phyloP scores from a whole-genome alignment of 2,888 invertebrate species.

The Meteorus cinctellus region DNA sequence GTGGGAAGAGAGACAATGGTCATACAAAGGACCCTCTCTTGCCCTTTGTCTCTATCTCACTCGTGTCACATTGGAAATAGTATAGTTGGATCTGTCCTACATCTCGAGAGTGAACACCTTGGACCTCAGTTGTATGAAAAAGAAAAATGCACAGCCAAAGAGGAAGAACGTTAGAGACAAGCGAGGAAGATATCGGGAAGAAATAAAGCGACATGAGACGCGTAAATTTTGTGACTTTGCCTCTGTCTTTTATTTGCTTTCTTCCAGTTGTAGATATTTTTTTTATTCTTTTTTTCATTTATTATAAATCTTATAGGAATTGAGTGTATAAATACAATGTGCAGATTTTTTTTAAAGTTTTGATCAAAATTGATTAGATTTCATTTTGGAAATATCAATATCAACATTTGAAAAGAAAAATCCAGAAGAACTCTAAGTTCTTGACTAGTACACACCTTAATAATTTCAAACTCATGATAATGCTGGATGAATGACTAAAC shows the following conservation, averaged over 20 bases:
- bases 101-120: conserved; percentile 39
- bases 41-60: conserved; percentile 11
- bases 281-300: not conserved
- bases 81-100: conserved; percentile 40
- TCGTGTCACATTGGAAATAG: conserved; percentile 26
- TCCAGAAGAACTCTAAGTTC: too few relatives aligned
- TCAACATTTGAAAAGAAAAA: too few relatives aligned
- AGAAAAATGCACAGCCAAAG: conserved; percentile 28
- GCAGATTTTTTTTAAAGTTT: too few relatives aligned
- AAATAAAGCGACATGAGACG: conserved; percentile 43
- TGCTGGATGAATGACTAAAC: too few relatives aligned
- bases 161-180: conserved; percentile 31
- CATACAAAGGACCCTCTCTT: conserved; percentile 23
- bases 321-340: too few relatives aligned
- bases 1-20: conserved; percentile 67
- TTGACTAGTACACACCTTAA: too few relatives aligned
- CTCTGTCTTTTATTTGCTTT: conserved; percentile 42
- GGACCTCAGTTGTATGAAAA: conserved; percentile 14
- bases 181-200: conserved; percentile 49
- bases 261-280: not conserved
- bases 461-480: too few relatives aligned
- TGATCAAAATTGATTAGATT: too few relatives aligned
- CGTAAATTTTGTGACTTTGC: conserved; percentile 47
- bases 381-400: too few relatives aligned
- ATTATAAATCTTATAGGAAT: not conserved